These are phyloP conservation scores for Melanostoma scalare DNA, from an alignment of 2,888 invertebrate species.

Conservation along the genomic window DNA sequence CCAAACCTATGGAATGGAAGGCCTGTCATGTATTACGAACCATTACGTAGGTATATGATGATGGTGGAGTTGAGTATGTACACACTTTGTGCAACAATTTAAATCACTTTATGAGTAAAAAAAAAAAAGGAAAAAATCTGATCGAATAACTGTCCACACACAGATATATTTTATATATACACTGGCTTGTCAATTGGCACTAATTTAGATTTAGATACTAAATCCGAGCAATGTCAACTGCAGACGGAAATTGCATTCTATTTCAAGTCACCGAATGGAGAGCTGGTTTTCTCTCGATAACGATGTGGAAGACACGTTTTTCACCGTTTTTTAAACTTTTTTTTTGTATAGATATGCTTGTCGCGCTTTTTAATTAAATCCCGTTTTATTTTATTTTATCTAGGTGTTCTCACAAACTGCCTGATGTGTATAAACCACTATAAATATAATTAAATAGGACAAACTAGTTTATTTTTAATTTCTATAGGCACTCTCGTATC, in stretches of 20 bases:
- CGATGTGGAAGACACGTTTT: slow-evolving; percentile 30
- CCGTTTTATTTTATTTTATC: slow-evolving; percentile 19
- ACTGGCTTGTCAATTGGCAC: slow-evolving; percentile 55
- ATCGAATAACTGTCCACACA: slow-evolving; percentile 43
- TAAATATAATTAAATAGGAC: slow-evolving; percentile 56
- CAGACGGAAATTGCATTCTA: slow-evolving; percentile 64
- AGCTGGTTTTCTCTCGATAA: slow-evolving; percentile 34
- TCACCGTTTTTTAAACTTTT: not conserved
- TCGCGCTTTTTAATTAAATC: slow-evolving; percentile 30
- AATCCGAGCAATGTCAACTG: slow-evolving; percentile 45
- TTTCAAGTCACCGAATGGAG: slow-evolving; percentile 42
- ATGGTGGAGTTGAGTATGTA: slow-evolving; percentile 8
- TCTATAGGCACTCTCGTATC: slow-evolving; percentile 13
- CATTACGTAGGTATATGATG: slow-evolving; percentile 37
- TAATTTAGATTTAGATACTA: slow-evolving; percentile 61
- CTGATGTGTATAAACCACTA: slow-evolving; percentile 47
- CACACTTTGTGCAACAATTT: slow-evolving; percentile 60
- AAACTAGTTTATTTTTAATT: slow-evolving; percentile 69
- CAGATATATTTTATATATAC: slow-evolving; percentile 24
- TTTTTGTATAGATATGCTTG: slow-evolving; percentile 4
- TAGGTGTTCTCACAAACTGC: slow-evolving; percentile 32
- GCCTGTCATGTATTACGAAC: slow-evolving; percentile 52
- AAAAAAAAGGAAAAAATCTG: slow-evolving; percentile 11
- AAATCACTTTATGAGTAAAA: slow-evolving; percentile 52
- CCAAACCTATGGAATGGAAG: slow-evolving; percentile 29